These are phyloP conservation scores for Norana najaformis DNA, from an alignment of 2,888 invertebrate genomes.

Conservation along the genomic window DNA sequence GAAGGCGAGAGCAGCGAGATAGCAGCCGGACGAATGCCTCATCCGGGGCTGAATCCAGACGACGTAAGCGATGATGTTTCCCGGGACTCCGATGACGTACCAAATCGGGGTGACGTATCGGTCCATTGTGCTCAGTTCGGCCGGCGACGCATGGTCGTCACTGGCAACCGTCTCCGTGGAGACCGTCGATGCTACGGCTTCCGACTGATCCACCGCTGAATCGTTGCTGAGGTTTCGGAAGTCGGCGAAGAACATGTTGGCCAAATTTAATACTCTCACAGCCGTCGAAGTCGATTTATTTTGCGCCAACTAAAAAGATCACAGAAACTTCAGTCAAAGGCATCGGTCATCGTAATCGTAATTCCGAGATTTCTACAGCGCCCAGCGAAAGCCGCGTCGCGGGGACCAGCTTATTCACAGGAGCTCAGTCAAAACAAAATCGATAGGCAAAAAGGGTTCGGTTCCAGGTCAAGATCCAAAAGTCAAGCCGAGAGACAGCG, in stretches of 20 bases:
- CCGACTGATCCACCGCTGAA: not conserved
- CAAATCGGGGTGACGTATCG: constrained; percentile 55
- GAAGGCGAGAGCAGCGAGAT: constrained; percentile 60
- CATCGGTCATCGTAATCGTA: too few species aligned
- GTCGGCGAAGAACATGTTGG: not conserved
- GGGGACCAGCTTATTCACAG: too few species aligned
- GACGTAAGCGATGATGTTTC: constrained; percentile 57
- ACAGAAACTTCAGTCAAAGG: not conserved
- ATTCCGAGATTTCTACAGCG: too few species aligned
- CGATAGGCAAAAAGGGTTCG: too few species aligned
- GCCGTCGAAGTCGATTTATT: not conserved
- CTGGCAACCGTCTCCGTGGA: not conserved
- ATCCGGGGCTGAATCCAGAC: constrained; percentile 60
- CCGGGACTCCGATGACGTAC: constrained; percentile 58
- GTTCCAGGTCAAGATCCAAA: too few species aligned
- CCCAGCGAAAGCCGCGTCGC: too few species aligned
- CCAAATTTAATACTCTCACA: not conserved
- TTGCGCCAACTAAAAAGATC: not conserved
- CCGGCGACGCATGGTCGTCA: not conserved
- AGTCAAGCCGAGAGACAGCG: too few species aligned
- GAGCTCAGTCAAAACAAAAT: too few species aligned
- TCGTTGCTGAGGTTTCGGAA: not conserved
- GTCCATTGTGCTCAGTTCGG: constrained; percentile 39
- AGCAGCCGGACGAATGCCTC: constrained; percentile 61
- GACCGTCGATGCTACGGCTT: not conserved